Evolutionary conservation across 2,797 vertebrate genomes (phyloP).

Genomic region (Danio albolineatus): DNA sequence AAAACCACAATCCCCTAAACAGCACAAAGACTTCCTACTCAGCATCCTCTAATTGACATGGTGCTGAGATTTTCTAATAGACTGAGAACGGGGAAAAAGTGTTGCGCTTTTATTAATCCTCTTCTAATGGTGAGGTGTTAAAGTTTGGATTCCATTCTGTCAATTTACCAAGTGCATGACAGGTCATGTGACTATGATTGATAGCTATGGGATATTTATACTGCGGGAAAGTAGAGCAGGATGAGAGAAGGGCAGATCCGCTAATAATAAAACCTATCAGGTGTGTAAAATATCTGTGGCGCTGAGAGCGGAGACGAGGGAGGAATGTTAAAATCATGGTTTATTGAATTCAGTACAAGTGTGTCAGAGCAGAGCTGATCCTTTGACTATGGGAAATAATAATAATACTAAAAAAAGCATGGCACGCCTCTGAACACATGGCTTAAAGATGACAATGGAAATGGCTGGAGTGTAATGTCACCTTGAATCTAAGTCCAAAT

Average conservation of each 20-base stretch:
- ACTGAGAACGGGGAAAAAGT: not conserved
- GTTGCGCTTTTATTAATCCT: not conserved
- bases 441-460: slow-evolving; percentile 17
- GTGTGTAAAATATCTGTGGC: slow-evolving; percentile 30
- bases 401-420: slow-evolving; percentile 31
- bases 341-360: slow-evolving; percentile 21
- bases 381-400: slow-evolving; percentile 19
- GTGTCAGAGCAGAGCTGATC: not conserved
- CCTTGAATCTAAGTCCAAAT: slow-evolving; percentile 41
- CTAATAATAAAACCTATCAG: slow-evolving; percentile 48
- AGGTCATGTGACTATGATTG: slow-evolving; percentile 45
- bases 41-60: slow-evolving; percentile 12
- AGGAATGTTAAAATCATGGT: slow-evolving; percentile 7
- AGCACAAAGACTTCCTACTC: not conserved
- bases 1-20: slow-evolving; percentile 17
- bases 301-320: not conserved
- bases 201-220: slow-evolving; percentile 45
- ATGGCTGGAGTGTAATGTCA: slow-evolving; percentile 23
- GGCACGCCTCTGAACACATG: slow-evolving; percentile 25
- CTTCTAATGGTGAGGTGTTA: not conserved
- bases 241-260: slow-evolving; percentile 39
- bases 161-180: slow-evolving; percentile 9
- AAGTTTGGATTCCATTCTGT: slow-evolving; percentile 28
- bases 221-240: slow-evolving; percentile 48
- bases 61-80: not conserved